phyloP scores from a whole-genome alignment of 2,797 vertebrate genomes.

The Morus bassanus region DNA sequence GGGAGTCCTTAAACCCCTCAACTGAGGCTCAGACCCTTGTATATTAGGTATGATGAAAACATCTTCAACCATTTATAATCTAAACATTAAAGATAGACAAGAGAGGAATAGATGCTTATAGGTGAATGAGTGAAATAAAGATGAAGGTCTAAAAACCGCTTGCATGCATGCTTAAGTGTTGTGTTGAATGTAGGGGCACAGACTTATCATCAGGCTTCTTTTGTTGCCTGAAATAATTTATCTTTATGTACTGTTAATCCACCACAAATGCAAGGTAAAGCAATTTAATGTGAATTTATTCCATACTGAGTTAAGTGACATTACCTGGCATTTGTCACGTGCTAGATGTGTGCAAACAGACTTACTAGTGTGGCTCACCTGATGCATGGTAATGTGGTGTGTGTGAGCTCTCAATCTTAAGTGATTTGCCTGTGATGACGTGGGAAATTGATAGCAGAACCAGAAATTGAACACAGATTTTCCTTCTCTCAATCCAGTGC shows the following conservation, averaged over 20 bases:
- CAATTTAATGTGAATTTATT: not conserved
- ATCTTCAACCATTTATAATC: not conserved
- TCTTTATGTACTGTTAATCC: not conserved
- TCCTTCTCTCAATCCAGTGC: conserved; percentile 69
- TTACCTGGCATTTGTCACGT: not conserved
- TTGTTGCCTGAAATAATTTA: not conserved
- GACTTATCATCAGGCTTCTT: not conserved
- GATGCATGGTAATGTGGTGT: not conserved
- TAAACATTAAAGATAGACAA: not conserved
- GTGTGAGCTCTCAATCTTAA: not conserved
- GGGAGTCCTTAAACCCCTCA: not conserved
- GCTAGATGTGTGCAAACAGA: not conserved
- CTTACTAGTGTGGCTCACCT: not conserved
- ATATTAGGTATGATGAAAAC: not conserved
- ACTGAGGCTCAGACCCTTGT: not conserved
- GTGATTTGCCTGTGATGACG: not conserved
- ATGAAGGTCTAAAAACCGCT: not conserved
- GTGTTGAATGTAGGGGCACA: not conserved
- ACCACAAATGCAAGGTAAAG: not conserved
- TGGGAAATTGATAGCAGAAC: conserved; percentile 60
- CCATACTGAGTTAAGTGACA: not conserved
- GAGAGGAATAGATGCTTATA: not conserved
- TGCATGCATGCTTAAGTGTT: not conserved
- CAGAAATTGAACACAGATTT: conserved; percentile 66
- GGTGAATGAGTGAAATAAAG: not conserved